A percentile compares a stretch with the other conserved stretches of the same genome.
phyloP scores from a whole-genome alignment of 2,113 vertebrate genomes.

The Centrocercus urophasianus region DNA sequence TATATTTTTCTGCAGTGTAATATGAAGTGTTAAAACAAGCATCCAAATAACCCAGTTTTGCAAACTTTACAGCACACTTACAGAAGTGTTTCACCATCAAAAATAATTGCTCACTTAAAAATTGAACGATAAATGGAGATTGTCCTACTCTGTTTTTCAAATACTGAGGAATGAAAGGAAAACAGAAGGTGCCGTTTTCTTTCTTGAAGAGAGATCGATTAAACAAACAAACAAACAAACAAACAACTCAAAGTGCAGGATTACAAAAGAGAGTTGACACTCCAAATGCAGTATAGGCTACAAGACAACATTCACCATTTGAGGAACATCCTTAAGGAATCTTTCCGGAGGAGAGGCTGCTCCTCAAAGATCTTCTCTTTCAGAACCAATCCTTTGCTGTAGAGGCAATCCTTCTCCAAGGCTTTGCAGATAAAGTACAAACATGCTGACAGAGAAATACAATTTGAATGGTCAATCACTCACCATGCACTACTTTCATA shows the following conservation, averaged over 20 bases:
- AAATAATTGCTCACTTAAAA: neutral
- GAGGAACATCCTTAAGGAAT: constrained; percentile 93
- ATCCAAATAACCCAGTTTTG: neutral
- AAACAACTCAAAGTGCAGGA: neutral
- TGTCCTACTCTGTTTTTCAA: neutral
- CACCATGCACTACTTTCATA: neutral
- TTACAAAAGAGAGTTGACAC: neutral
- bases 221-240: neutral
- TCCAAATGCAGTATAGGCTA: neutral
- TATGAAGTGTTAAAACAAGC: neutral
- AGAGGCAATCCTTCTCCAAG: constrained; percentile 91
- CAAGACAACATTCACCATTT: constrained; percentile 84
- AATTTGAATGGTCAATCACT: neutral
- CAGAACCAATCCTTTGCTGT: constrained; percentile 93
- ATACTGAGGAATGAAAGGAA: neutral
- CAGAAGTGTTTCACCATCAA: neutral
- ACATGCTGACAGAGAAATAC: constrained; percentile 81
- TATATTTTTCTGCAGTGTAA: accelerated
- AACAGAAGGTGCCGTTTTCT: neutral
- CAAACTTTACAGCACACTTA: neutral
- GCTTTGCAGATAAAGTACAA: constrained; percentile 96
- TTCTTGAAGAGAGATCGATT: neutral
- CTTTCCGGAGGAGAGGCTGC: constrained; percentile 91
- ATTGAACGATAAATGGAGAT: neutral
- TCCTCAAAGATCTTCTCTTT: constrained; percentile 97